Evolutionary conservation across 1,140 invertebrate genomes (phyloP).

Genomic region (Macrobrachium rosenbergii): DNA sequence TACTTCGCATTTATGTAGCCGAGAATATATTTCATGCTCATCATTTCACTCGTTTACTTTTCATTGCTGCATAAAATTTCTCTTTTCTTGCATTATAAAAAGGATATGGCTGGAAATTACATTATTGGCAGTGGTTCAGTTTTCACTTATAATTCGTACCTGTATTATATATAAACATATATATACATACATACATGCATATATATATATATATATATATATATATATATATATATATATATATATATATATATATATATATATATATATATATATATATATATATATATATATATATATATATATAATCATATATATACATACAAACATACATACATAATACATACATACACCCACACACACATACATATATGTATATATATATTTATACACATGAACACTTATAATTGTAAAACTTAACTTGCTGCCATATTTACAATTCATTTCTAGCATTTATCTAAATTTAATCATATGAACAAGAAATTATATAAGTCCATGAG

Average conservation of each 20-base stretch:
- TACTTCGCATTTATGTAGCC: too few relatives aligned
- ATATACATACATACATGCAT: background rate
- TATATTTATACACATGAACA: too few relatives aligned
- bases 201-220: slow-evolving; percentile 14
- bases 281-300: slow-evolving; percentile 5
- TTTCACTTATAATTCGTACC: background rate
- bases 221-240: slow-evolving; percentile 26
- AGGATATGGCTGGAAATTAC: too few relatives aligned
- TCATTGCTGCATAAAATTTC: too few relatives aligned
- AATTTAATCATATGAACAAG: background rate
- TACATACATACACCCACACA: slow-evolving; percentile 1
- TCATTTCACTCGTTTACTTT: too few relatives aligned
- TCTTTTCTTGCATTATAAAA: too few relatives aligned
- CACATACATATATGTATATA: background rate
- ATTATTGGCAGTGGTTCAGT: too few relatives aligned
- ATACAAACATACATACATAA: background rate
- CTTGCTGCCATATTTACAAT: too few relatives aligned
- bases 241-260: slow-evolving; percentile 9
- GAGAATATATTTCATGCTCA: too few relatives aligned
- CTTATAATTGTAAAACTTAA: too few relatives aligned
- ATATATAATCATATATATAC: slow-evolving; percentile 1
- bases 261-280: slow-evolving; percentile 15
- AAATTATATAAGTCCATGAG: too few relatives aligned
- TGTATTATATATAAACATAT: background rate
- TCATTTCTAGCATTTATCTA: too few relatives aligned